Evolutionary conservation across 1,140 invertebrate species (phyloP).

Genomic region (Brachionus paranguensis): DNA sequence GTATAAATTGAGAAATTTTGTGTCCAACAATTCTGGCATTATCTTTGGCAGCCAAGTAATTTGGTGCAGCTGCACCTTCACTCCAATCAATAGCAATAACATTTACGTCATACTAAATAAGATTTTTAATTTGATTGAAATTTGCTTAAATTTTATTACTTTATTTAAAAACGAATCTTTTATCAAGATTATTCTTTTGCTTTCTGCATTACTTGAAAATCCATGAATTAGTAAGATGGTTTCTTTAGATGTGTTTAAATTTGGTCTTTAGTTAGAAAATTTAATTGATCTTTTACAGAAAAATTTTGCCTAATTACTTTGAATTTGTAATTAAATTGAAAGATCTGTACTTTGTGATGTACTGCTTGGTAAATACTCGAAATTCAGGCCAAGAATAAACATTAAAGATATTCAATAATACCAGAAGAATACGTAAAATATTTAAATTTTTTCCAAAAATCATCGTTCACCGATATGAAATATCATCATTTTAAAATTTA

Average conservation of each 20-base stretch:
- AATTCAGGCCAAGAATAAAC: neutral
- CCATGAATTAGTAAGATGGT: neutral
- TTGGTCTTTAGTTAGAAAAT: neutral
- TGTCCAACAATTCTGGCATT: slow-evolving; percentile 70
- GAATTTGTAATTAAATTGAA: neutral
- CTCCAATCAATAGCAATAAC: slow-evolving; percentile 19
- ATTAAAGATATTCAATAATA: neutral
- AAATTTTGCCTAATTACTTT: neutral
- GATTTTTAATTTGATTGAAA: neutral
- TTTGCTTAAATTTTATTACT: neutral
- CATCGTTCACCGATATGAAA: neutral
- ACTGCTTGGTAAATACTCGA: neutral
- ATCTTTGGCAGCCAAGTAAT: slow-evolving; percentile 67
- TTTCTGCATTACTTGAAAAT: neutral
- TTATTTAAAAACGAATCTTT: slow-evolving; percentile 45
- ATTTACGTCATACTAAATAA: neutral
- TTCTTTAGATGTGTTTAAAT: neutral
- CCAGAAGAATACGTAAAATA: neutral
- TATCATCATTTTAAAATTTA: neutral
- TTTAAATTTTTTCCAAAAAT: neutral
- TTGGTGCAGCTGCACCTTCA: neutral
- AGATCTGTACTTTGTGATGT: neutral
- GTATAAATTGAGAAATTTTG: slow-evolving; percentile 67
- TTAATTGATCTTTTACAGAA: neutral
- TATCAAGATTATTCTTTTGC: slow-evolving; percentile 43